phyloP scores from a whole-genome alignment of 92 coral and sea anemone genomes.

The Actinostola sp. region DNA sequence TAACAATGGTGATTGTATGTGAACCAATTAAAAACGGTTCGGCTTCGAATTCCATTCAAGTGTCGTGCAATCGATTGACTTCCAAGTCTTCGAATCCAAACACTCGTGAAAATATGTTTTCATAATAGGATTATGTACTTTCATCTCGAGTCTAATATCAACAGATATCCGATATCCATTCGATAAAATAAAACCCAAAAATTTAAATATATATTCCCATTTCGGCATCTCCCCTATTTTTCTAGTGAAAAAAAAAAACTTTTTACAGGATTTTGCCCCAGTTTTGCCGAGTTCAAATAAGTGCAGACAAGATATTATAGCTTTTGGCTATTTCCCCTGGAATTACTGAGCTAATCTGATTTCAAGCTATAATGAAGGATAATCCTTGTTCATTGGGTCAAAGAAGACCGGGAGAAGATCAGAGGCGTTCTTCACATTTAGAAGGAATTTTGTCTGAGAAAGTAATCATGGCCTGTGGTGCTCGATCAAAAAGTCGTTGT shows the following conservation, averaged over 20 bases:
- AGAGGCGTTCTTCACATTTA: neutral
- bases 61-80: slow-evolving; percentile 29
- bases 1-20: slow-evolving; percentile 53
- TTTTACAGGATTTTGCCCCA: no score
- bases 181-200: neutral
- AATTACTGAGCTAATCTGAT: neutral
- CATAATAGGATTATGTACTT: neutral
- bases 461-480: neutral
- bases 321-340: neutral
- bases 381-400: neutral
- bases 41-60: slow-evolving; percentile 34
- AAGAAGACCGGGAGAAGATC: neutral
- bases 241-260: no score
- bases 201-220: neutral
- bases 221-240: no score
- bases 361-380: neutral
- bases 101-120: slow-evolving; percentile 4
- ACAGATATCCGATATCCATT: no score
- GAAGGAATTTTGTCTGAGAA: slow-evolving; percentile 3
- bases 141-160: neutral
- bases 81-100: slow-evolving; percentile 10
- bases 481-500: neutral
- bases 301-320: no score
- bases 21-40: slow-evolving; percentile 60
- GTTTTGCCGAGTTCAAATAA: no score